Base-by-base conservation (phyloP, 2,888 invertebrate genomes). In the Dorcus parallelipipedus region DNA sequence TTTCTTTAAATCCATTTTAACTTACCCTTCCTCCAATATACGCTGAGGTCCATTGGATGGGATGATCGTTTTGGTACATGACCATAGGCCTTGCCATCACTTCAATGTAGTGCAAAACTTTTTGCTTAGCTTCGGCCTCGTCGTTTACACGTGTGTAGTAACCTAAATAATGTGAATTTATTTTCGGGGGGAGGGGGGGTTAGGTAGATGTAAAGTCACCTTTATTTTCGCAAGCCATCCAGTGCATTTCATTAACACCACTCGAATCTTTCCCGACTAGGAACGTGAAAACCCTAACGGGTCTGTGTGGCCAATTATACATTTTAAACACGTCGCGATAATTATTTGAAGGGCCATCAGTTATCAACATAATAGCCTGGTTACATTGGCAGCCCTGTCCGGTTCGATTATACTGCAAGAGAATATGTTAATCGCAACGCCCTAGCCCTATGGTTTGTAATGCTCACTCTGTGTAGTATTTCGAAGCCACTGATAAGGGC, bases 141-240 rank as follows among this genome's bases (percentile, higher is more conserved):
- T 90, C 91, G 65, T 91, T 90, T 67, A 99, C 93, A 70, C 96
- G 91, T 33, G 93, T 91, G 80, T 90, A 91, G 80, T 90, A 94
- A 38, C 95, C 95, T 94, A 76, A 6, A 49, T 14, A 71, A 71
- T 4, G 26, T 6, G 26, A 6, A 6, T 20, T 20, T 20, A 20
- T 20, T 20, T 20, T 20, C 20, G 3, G 26, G 26, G 26, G 26
- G 26, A 0, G 26, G 6, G 26, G 26, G 26, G 26, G 26, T 6
- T 5, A 33, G 26, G 26, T 10, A 8, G 17, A 10, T 42, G 8
- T 42, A 7, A 8, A 40, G 56, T 68, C 78, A 91, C 98, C 99
- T 86, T 97, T 95, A 79, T 99, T 98, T 52, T 88, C 87, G 80
- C 99, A 99, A 6, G 98, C 98, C 89, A 98, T 97, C 81, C 90